A percentile compares a stretch with the other conserved stretches of the same genome.
Conservation (phyloP, 64 coral and sea anemone species). For the Anthopleura sola region DNA sequence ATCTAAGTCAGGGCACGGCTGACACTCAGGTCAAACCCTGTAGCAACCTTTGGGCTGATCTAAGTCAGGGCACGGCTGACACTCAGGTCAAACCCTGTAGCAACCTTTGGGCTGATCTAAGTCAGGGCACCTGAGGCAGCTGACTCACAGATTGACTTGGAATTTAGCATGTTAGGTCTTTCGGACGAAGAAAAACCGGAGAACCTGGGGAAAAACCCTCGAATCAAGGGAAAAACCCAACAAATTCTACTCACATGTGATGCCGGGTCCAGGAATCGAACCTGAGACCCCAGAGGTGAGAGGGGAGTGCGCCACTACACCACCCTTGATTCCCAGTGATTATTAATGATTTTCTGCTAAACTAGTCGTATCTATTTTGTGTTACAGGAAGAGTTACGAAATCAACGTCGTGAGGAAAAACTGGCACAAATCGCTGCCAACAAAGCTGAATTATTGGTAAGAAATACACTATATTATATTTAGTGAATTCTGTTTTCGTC, state of each 20-base stretch:
- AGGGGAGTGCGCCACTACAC: no score
- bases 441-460: conserved; percentile 84
- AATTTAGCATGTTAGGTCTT: no score
- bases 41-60: not conserved
- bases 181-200: no score
- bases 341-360: not conserved
- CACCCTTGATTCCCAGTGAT: no score
- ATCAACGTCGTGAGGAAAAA: conserved; percentile 77
- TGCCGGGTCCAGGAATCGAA: no score
- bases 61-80: not conserved
- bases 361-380: not conserved
- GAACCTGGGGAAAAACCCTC: no score
- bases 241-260: no score
- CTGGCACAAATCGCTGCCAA: conserved; percentile 69
- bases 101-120: not conserved
- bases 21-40: no score
- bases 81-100: no score
- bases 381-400: conserved; percentile 68
- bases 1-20: not conserved
- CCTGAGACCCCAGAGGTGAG: no score
- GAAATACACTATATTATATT: not conserved
- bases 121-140: not conserved
- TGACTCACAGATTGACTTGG: no score
- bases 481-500: not conserved
- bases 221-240: no score